Evolutionary conservation across 1,140 invertebrate species (phyloP).

Genomic region (Tachypleus tridentatus): DNA sequence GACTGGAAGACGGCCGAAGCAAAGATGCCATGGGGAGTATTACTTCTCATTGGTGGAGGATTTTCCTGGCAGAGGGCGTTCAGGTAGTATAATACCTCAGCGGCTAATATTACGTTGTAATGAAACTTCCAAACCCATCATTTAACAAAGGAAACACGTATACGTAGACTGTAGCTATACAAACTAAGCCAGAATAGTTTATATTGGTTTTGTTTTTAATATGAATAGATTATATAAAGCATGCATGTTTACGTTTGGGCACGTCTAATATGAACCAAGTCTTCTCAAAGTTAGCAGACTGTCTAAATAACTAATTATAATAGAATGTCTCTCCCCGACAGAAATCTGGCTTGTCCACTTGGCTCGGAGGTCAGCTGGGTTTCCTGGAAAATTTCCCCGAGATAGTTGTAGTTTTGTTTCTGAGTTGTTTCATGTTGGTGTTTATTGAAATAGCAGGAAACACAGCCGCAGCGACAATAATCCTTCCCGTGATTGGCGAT

Average conservation of each 20-base stretch:
- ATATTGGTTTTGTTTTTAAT: too few species aligned
- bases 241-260: too few species aligned
- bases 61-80: slow-evolving; percentile 79
- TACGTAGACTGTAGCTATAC: too few species aligned
- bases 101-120: too few species aligned
- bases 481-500: slow-evolving; percentile 62
- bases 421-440: slow-evolving; percentile 38
- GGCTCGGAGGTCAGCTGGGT: slow-evolving; percentile 48
- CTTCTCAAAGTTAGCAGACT: too few species aligned
- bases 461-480: slow-evolving; percentile 66
- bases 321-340: background rate
- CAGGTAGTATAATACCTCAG: slow-evolving; percentile 32
- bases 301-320: too few species aligned
- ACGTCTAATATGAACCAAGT: too few species aligned
- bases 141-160: too few species aligned
- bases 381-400: slow-evolving; percentile 31
- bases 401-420: slow-evolving; percentile 32
- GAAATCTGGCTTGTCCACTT: slow-evolving; percentile 55
- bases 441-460: slow-evolving; percentile 69
- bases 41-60: slow-evolving; percentile 53
- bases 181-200: too few species aligned
- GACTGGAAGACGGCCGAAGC: slow-evolving; percentile 34
- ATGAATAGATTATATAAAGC: too few species aligned
- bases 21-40: slow-evolving; percentile 38
- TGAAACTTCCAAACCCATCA: too few species aligned